Evolutionary conservation across 2,888 invertebrate genomes (phyloP).

Genomic region (Hypsopygia costalis): DNA sequence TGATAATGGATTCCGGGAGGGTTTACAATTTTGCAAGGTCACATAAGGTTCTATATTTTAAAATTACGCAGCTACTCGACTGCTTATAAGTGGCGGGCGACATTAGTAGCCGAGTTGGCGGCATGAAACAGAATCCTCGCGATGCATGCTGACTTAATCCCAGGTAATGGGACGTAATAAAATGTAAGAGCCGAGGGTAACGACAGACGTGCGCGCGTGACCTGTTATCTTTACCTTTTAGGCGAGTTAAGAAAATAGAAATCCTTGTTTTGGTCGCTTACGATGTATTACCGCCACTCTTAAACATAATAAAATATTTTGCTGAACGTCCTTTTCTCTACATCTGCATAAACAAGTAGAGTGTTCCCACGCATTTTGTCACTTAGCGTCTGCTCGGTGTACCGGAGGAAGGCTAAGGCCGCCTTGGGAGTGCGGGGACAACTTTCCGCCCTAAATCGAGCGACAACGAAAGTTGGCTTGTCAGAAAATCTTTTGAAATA

Average conservation of each 20-base stretch:
- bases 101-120: slow-evolving; percentile 45
- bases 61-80: slow-evolving; percentile 38
- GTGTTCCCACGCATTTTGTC: slow-evolving; percentile 1
- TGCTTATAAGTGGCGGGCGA: slow-evolving; percentile 39
- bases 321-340: slow-evolving; percentile 12
- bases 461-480: not conserved
- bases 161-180: slow-evolving; percentile 73
- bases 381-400: not conserved
- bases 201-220: slow-evolving; percentile 74
- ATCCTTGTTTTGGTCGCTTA: slow-evolving; percentile 42
- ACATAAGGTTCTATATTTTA: slow-evolving; percentile 38
- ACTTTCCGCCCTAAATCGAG: slow-evolving; percentile 1
- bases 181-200: slow-evolving; percentile 73
- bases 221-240: slow-evolving; percentile 60
- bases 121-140: slow-evolving; percentile 59
- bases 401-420: slow-evolving; percentile 1
- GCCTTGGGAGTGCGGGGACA: slow-evolving; percentile 1
- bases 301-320: slow-evolving; percentile 16
- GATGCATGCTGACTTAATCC: slow-evolving; percentile 69
- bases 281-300: slow-evolving; percentile 18
- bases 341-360: not conserved
- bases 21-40: slow-evolving; percentile 35
- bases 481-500: slow-evolving; percentile 6
- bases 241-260: slow-evolving; percentile 49
- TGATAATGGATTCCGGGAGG: slow-evolving; percentile 40